Evolutionary conservation across 2,888 invertebrate species (phyloP).

Genomic region (Drosophila barbarae): DNA sequence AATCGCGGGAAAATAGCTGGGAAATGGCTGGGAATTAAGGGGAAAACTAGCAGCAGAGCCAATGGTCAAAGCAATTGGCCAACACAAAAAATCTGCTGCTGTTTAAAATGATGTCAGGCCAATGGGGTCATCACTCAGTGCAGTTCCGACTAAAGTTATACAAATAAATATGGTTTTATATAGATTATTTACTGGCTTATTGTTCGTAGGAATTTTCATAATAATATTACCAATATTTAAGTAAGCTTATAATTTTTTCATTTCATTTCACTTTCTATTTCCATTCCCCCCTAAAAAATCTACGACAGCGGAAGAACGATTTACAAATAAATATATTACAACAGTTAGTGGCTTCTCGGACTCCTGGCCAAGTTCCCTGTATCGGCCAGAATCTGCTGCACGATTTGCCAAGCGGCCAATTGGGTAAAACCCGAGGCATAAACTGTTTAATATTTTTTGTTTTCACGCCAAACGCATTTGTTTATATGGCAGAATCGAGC

Average conservation of each 20-base stretch:
- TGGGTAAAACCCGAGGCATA: constrained; percentile 40
- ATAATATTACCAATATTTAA: neutral
- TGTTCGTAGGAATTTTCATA: neutral
- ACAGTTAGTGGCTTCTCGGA: neutral
- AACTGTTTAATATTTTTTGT: constrained; percentile 15
- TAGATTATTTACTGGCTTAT: neutral
- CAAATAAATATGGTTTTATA: neutral
- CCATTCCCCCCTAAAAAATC: neutral
- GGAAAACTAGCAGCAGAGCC: neutral
- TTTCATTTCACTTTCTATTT: neutral
- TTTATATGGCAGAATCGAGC: constrained; percentile 37
- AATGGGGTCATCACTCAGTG: neutral
- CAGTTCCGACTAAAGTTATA: neutral
- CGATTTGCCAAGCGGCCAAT: constrained; percentile 30
- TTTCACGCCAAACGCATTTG: constrained; percentile 28
- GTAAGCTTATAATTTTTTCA: neutral
- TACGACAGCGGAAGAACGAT: neutral
- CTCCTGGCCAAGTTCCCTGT: neutral
- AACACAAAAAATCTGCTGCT: neutral
- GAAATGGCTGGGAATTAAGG: neutral
- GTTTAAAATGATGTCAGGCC: constrained; percentile 3
- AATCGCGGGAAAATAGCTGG: neutral
- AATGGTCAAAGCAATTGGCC: neutral
- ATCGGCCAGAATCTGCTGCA: constrained; percentile 43
- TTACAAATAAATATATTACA: neutral